These are phyloP conservation scores for Tachysurus vachellii DNA, from an alignment of 2,113 vertebrate genomes.

Conservation along the genomic window DNA sequence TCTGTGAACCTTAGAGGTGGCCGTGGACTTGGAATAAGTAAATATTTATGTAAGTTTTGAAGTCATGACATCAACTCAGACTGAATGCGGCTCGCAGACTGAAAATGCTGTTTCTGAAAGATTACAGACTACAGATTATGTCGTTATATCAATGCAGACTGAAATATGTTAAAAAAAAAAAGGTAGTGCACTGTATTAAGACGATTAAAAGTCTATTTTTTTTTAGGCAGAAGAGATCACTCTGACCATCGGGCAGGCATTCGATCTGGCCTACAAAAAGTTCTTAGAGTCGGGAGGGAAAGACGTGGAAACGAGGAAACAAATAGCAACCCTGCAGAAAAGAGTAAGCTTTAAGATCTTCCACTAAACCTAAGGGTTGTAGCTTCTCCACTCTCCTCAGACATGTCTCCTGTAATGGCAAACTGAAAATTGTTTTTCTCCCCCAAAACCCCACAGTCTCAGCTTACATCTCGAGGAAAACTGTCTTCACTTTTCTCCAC, in stretches of 20 bases:
- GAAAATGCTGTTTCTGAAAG: neutral
- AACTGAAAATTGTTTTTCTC: neutral
- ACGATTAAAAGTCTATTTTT: neutral
- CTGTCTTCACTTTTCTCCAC: constrained; percentile 49
- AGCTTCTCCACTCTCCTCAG: neutral
- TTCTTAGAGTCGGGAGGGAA: constrained; percentile 98
- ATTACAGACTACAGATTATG: neutral
- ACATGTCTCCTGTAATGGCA: neutral
- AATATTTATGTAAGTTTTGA: neutral
- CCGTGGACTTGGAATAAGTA: neutral
- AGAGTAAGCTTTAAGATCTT: constrained; percentile 75
- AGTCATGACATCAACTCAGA: too few relatives aligned
- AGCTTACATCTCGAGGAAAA: neutral
- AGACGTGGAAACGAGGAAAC: constrained; percentile 97
- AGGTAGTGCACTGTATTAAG: too few relatives aligned
- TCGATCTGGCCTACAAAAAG: constrained; percentile 98
- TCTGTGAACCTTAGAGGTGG: neutral
- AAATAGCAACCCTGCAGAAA: constrained; percentile 93
- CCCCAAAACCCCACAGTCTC: neutral
- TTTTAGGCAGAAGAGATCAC: constrained; percentile 94
- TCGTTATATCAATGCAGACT: neutral
- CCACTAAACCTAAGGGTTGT: neutral
- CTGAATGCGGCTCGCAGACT: neutral
- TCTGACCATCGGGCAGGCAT: constrained; percentile 96
- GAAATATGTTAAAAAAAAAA: too few relatives aligned